These are phyloP conservation scores for Theocolax elegans DNA, from an alignment of 1,140 invertebrate genomes.

Conservation along the genomic window DNA sequence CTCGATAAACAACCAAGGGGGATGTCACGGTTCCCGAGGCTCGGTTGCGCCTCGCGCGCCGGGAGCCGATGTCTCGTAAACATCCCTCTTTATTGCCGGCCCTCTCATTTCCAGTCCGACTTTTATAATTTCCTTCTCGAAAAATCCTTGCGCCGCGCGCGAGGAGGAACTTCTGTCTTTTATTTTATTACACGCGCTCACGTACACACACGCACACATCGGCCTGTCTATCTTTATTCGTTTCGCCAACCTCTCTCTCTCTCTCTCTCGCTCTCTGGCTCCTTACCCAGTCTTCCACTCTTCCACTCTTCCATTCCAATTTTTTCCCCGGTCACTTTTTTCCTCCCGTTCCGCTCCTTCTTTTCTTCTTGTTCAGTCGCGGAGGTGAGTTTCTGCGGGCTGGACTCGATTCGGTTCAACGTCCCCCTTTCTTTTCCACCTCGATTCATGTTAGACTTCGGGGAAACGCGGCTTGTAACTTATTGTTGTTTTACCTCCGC, in stretches of 20 bases:
- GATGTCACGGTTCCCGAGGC: conserved; percentile 41
- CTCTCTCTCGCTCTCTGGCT: background rate
- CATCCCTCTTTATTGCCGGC: conserved; percentile 60
- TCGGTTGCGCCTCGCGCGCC: conserved; percentile 46
- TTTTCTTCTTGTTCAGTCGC: conserved; percentile 22
- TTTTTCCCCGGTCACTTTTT: too few species aligned
- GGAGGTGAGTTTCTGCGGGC: background rate
- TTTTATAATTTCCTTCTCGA: conserved; percentile 60
- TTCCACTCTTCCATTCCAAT: background rate
- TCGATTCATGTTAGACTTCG: conserved; percentile 39
- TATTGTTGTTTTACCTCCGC: conserved; percentile 36
- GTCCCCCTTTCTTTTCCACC: conserved; percentile 38
- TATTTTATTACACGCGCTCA: conserved; percentile 35
- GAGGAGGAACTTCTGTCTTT: conserved; percentile 33
- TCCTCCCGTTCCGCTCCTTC: background rate
- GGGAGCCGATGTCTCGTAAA: conserved; percentile 60
- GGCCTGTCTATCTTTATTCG: conserved; percentile 23
- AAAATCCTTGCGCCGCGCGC: conserved; percentile 45
- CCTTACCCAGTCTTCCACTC: background rate
- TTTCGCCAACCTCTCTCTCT: conserved; percentile 7
- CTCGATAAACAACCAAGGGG: conserved; percentile 61
- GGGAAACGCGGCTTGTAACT: conserved; percentile 32
- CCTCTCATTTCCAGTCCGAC: conserved; percentile 59
- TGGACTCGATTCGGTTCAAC: conserved; percentile 40
- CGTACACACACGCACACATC: background rate